Conservation (phyloP, 1,140 invertebrate species). For the Cotesia glomerata region DNA sequence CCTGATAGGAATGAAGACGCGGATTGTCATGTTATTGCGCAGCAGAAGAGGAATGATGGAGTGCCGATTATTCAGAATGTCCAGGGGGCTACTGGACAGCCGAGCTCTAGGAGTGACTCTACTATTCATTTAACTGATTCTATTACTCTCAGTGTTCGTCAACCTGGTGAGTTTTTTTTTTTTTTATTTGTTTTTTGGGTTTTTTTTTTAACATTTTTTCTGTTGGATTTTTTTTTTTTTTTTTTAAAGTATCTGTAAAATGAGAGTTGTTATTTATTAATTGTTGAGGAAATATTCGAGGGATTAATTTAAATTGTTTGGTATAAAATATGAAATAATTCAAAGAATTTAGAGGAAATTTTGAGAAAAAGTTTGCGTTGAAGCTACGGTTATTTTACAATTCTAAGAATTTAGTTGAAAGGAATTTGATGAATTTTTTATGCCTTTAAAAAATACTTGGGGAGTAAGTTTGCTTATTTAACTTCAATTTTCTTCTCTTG, state of each 20-base stretch:
- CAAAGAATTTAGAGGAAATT: too few relatives aligned
- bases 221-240: constrained; percentile 13
- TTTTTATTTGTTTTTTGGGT: constrained; percentile 12
- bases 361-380: too few relatives aligned
- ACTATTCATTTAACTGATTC: constrained; percentile 70
- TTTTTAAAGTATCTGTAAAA: constrained; percentile 10
- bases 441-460: too few relatives aligned
- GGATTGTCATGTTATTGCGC: constrained; percentile 72
- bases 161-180: constrained; percentile 49
- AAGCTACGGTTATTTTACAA: too few relatives aligned
- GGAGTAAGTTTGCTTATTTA: too few relatives aligned
- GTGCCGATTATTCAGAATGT: constrained; percentile 76
- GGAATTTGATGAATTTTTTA: too few relatives aligned
- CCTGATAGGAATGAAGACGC: constrained; percentile 69
- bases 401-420: too few relatives aligned
- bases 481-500: too few relatives aligned
- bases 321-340: too few relatives aligned
- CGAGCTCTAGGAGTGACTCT: constrained; percentile 61
- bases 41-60: constrained; percentile 75
- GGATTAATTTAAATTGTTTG: too few relatives aligned
- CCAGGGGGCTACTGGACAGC: constrained; percentile 65
- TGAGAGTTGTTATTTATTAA: not conserved
- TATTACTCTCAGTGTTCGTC: constrained; percentile 72
- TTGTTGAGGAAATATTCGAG: too few relatives aligned
- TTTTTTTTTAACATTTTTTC: not conserved